Base-by-base conservation (phyloP, 2,113 vertebrate genomes). In the Psophia crepitans region DNA sequence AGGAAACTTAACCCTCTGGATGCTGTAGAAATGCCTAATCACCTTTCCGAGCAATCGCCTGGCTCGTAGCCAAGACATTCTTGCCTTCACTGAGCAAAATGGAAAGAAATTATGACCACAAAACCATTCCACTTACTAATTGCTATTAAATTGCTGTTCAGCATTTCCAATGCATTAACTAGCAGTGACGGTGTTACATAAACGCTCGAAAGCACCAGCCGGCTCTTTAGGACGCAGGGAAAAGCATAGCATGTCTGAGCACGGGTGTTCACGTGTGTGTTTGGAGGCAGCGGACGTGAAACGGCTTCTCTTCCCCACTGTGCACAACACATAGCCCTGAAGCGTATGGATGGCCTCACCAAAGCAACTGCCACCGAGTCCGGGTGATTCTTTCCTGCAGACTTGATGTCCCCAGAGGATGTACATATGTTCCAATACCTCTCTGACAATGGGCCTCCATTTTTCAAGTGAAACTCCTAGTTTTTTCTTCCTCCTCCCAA, bases 81-180 rank as follows among this genome's bases (percentile, higher is more conserved):
- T 73, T 94, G 75, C 87, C 23, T n/a, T 88, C 26, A 6, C 57
- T 32, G 58, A 58, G 48, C 51, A 81, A 88, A 92, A 93, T 81
- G 60, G 76, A 77, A 90, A 89, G 80, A 76, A 96, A 90, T 92
- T 93, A 96, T 78, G 85, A 69, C 79, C 60, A 68, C 64, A 90
- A 75, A 96, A 95, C 6, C 68, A 70, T 84, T 84, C 68, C 51
- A 60, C 73, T 86, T 84, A 86, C 95, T 96, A 92, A 95, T 90
- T 92, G 90, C 56, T 70, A 56, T 84, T 87, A 95, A 95, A 94
- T 88, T 89, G 71, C 88, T 81, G 33, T 43, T 90, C 88, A 94
- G 90, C 30, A 64, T 88, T 95, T 93, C 39, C 79, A 90, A 75
- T 66, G 51, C 60, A 60, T 90, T 95, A 92, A 87, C 68, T 88